Percentiles rank a stretch among this genome's conserved stretches.
phyloP scores from a whole-genome alignment of 2,888 invertebrate species.

The Conus canariensis region DNA sequence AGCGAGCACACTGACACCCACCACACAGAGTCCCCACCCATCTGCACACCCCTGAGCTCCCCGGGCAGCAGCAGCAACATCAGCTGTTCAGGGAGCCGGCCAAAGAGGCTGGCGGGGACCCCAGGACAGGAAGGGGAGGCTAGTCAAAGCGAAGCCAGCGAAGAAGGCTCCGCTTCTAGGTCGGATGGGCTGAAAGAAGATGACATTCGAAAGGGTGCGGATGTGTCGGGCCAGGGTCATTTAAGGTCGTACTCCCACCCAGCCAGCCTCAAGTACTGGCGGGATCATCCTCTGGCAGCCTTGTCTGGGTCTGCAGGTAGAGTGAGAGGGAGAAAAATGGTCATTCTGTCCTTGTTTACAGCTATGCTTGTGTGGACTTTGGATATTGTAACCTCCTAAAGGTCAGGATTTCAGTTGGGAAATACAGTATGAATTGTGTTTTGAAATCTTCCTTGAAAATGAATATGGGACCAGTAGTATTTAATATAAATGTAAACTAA shows the following conservation, averaged over 20 bases:
- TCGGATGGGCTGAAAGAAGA: neutral
- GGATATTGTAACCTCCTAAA: no score
- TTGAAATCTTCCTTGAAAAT: no score
- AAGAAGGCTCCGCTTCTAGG: neutral
- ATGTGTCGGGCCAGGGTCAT: neutral
- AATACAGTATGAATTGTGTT: no score
- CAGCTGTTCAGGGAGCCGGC: neutral
- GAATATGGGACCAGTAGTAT: no score
- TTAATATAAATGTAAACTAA: no score
- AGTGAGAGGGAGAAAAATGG: neutral
- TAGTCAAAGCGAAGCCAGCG: neutral
- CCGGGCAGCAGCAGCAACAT: neutral
- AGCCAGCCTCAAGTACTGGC: conserved; percentile 37
- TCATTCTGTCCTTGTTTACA: no score
- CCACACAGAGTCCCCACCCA: conserved; percentile 9
- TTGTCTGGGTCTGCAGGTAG: conserved; percentile 15
- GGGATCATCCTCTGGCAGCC: conserved; percentile 14
- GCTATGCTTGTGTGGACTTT: no score
- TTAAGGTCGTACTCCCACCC: conserved; percentile 25
- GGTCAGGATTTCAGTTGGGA: no score
- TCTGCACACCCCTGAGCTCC: conserved; percentile 2
- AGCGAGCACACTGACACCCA: neutral
- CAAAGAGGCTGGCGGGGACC: neutral
- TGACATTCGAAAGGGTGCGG: conserved; percentile 2
- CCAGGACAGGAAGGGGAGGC: neutral